Evolutionary conservation across 2,888 invertebrate species (phyloP).

Genomic region (Ethmia dodecea): DNA sequence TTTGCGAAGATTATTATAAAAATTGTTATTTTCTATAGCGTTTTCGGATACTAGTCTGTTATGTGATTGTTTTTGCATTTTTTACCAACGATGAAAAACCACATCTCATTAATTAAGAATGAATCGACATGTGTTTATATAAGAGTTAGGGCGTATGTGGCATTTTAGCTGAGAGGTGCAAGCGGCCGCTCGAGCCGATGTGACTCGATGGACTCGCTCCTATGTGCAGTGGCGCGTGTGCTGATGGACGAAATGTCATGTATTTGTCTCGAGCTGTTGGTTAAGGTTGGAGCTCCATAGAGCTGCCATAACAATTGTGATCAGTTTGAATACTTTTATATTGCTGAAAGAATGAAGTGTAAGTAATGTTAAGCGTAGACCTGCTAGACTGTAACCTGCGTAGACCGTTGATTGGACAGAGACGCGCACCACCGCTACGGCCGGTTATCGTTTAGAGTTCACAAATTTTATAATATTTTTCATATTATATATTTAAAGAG

Average conservation of each 20-base stretch:
- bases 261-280: conserved; percentile 53
- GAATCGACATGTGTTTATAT: conserved; percentile 50
- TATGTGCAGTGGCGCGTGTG: conserved; percentile 26
- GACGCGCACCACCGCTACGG: conserved; percentile 25
- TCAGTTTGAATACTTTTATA: conserved; percentile 77
- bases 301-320: conserved; percentile 73
- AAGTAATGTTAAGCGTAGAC: conserved; percentile 71
- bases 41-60: conserved; percentile 74
- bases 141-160: conserved; percentile 62
- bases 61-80: conserved; percentile 75
- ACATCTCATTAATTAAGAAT: conserved; percentile 73
- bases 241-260: conserved; percentile 59
- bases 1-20: conserved; percentile 51
- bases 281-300: conserved; percentile 71
- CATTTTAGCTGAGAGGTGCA: conserved; percentile 56
- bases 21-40: conserved; percentile 59
- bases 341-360: conserved; percentile 65
- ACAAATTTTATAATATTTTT: conserved; percentile 44
- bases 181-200: conserved; percentile 22
- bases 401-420: conserved; percentile 65
- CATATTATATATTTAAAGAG: conserved; percentile 13
- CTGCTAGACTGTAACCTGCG: conserved; percentile 70
- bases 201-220: neutral
- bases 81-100: conserved; percentile 65
- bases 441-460: conserved; percentile 30